A percentile compares a stretch with the other conserved stretches of the same genome.
Conservation (phyloP, 1,140 invertebrate species). For the Ceratosolen fusciceps region DNA sequence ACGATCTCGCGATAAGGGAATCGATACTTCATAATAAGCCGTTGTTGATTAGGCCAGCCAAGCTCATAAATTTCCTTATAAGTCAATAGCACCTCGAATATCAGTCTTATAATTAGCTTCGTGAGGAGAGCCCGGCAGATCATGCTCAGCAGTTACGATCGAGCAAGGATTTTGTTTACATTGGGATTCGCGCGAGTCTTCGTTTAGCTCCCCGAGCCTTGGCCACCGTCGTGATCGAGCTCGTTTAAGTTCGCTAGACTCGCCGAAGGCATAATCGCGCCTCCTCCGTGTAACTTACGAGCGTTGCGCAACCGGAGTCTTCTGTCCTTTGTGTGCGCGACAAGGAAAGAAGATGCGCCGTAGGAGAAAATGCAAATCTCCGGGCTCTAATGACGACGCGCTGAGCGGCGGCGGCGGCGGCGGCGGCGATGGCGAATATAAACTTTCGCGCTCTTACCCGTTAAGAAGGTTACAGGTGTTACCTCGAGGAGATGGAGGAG, state of each 20-base stretch:
- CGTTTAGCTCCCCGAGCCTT: neutral
- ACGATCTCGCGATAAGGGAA: no score
- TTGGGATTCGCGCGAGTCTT: neutral
- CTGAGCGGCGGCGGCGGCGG: neutral
- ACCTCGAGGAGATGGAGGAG: no score
- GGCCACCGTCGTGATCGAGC: neutral
- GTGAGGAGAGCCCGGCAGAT: no score
- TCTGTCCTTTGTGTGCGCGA: neutral
- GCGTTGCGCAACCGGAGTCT: neutral
- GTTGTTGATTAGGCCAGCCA: neutral
- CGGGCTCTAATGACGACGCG: neutral
- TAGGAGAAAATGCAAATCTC: neutral
- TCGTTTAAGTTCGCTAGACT: neutral
- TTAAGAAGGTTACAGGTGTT: no score
- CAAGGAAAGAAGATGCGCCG: neutral
- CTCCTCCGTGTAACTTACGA: neutral
- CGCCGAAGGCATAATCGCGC: neutral
- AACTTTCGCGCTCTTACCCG: neutral
- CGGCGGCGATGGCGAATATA: neutral
- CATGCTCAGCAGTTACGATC: neutral
- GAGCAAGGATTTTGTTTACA: neutral
- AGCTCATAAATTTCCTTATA: neutral
- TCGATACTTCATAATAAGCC: neutral
- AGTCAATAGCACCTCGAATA: neutral
- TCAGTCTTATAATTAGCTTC: neutral